Base-by-base conservation (phyloP, 2,797 vertebrate genomes). In the Nasua narica region DNA sequence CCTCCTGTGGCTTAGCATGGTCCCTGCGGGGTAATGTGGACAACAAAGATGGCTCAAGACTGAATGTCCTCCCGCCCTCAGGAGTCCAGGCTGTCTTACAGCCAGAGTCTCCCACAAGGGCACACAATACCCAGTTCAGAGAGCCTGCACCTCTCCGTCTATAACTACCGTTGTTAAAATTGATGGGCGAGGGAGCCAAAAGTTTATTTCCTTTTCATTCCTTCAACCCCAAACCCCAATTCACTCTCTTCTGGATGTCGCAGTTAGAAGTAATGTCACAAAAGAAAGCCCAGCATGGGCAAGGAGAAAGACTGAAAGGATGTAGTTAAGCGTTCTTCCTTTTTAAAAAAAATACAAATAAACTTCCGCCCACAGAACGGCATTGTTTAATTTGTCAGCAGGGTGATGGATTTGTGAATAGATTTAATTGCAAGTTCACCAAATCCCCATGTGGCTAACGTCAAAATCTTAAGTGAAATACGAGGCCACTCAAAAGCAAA, bases 401-500 rank as follows among this genome's bases (percentile, higher is more conserved):
- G 93, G 69, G 54, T 92, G 90, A 92, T 52, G 37, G 76, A 89
- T 78, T 89, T 94, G 60, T 83, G 87, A 95, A 93, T 72, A 62
- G 76, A 76, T 95, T 92, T 85, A 90, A 90, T 91, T 90, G 78
- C 65, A 92, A 95, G 67, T 90, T 86, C 81, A 70, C 65, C 40
- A 82, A 94, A 72, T 93, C 86, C 58, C 81, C 77, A 79, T 14
- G 86, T 78, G 85, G 87, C 60, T 56, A 94, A 76, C 10, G 5
- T 72, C 58, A n/a, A 86, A 72, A 87, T 82, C 72, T 56, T 77
- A 94, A 94, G 89, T 78, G 82, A 97, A 96, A 62, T 74, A 84
- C 6, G 58, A 95, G 83, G 56, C 67, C 58, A 78, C 1, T 9
- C 90, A 21, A 82, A 54, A 78, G 56, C 83, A 90, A 94, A 92